A percentile compares a stretch with the other conserved stretches of the same genome.
Evolutionary conservation across 2,113 vertebrate species (phyloP).

Genomic region (Monarcha castaneiventris): DNA sequence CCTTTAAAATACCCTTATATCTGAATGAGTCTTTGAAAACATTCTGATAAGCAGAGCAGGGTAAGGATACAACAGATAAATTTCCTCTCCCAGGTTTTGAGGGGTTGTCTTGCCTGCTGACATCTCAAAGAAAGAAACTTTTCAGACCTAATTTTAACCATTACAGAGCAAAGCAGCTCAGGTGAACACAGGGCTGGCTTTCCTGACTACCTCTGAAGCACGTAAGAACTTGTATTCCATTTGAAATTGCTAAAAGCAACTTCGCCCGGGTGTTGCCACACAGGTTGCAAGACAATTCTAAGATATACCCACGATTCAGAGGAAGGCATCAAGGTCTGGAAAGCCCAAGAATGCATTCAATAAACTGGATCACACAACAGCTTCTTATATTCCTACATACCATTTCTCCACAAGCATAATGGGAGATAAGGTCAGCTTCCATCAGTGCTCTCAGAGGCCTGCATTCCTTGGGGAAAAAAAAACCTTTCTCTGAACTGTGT

Average conservation of each 20-base stretch:
- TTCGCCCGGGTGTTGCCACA: background rate
- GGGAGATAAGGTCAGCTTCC: background rate
- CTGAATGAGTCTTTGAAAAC: background rate
- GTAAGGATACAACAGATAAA: background rate
- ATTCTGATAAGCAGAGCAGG: background rate
- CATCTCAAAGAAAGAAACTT: background rate
- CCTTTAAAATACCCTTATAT: background rate
- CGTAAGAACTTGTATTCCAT: background rate
- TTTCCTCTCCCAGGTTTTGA: background rate
- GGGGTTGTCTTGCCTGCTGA: background rate
- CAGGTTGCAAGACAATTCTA: background rate
- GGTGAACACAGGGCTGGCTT: background rate
- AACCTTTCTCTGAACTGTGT: fast-evolving
- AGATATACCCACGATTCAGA: background rate
- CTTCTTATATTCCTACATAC: fast-evolving
- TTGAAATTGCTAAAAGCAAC: background rate
- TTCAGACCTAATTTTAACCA: background rate
- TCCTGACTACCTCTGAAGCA: background rate
- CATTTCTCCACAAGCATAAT: background rate
- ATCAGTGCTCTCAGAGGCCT: background rate
- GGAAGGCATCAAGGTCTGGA: background rate
- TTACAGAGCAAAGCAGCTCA: background rate
- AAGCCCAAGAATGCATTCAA: background rate
- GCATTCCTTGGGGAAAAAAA: background rate
- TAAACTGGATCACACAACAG: background rate